Conservation (phyloP, 2,797 vertebrate genomes). For the Bradypus variegatus region DNA sequence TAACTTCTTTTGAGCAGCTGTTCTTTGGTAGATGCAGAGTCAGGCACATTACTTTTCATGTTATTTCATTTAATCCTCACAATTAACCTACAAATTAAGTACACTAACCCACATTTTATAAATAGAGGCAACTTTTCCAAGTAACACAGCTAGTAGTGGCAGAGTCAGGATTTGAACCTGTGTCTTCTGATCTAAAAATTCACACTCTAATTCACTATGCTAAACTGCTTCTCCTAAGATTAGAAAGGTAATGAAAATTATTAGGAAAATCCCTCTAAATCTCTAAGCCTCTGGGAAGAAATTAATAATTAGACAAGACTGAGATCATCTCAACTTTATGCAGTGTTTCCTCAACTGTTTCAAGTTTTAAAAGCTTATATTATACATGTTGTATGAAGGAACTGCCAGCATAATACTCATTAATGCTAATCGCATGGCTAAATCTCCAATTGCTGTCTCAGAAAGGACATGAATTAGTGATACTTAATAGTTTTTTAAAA, state of each 20-base stretch:
- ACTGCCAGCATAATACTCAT: background rate
- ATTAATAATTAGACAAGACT: conserved; percentile 19
- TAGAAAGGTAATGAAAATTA: background rate
- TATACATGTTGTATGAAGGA: background rate
- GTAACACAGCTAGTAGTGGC: background rate
- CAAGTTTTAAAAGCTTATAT: conserved; percentile 5
- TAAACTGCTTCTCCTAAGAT: background rate
- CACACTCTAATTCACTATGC: background rate
- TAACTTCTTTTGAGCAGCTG: background rate
- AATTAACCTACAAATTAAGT: background rate
- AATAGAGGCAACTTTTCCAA: background rate
- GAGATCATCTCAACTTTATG: background rate
- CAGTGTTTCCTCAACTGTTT: background rate
- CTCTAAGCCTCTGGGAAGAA: background rate
- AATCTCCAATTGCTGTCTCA: background rate
- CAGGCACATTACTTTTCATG: background rate
- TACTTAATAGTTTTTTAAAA: conserved; percentile 24
- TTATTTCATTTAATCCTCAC: conserved; percentile 1
- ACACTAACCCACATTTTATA: background rate
- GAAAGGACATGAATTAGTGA: background rate
- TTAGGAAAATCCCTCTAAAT: conserved; percentile 6
- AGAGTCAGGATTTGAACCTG: background rate
- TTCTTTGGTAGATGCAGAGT: background rate
- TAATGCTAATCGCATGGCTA: background rate
- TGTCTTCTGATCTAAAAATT: background rate